Percentiles rank a stretch among this genome's conserved stretches.
Evolutionary conservation across 2,797 vertebrate species (phyloP).

Genomic region (Aselliscus stoliczkanus): DNA sequence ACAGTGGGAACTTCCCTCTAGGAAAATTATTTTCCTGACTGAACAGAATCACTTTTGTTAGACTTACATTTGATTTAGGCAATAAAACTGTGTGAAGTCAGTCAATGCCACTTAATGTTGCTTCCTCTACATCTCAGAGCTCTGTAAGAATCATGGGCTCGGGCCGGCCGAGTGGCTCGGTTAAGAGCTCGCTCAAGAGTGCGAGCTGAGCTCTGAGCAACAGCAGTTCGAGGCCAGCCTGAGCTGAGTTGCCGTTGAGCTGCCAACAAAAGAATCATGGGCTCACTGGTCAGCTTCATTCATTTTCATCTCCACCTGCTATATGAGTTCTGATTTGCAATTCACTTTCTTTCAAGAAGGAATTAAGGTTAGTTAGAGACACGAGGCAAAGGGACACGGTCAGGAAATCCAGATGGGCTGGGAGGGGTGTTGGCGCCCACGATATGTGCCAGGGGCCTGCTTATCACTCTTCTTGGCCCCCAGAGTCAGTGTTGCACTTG

Average conservation of each 20-base stretch:
- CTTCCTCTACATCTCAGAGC: background rate
- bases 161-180: no score
- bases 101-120: background rate
- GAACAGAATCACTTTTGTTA: background rate
- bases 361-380: background rate
- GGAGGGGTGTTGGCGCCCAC: rapidly evolving
- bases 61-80: background rate
- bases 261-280: no score
- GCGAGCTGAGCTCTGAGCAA: no score
- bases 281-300: background rate
- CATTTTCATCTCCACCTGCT: background rate
- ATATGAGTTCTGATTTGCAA: background rate
- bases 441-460: rapidly evolving
- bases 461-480: background rate
- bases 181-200: no score
- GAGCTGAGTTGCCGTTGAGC: no score
- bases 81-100: background rate
- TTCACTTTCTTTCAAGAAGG: background rate
- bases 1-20: background rate
- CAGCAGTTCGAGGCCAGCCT: no score
- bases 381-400: background rate
- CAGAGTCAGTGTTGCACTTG: rapidly evolving
- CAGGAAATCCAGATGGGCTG: background rate
- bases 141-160: background rate
- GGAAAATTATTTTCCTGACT: background rate